Base-by-base conservation (phyloP, 2,888 invertebrate species). In the Cheiracanthium punctorium region DNA sequence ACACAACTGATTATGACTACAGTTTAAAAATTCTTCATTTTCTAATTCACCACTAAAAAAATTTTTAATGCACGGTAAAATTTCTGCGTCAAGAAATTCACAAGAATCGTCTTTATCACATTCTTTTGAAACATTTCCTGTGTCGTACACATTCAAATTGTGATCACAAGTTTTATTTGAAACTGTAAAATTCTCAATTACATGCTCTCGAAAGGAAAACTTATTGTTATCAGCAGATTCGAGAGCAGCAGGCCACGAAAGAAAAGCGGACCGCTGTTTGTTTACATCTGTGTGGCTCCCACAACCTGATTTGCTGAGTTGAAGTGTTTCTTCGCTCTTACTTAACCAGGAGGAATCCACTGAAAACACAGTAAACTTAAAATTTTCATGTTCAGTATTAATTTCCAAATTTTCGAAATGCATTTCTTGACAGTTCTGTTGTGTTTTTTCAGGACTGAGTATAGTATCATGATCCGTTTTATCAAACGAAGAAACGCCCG, bases 401-500 rank as follows among this genome's bases (percentile, higher is more conserved):
- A 7, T 58, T 58, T 20, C 58, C n/a, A 4, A 7, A 24, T 74
- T 37, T 73, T 84, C 52, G 29, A 72, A 48, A 29, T 67, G 77
- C 73, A 80, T 85, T 37, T 43, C 79, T 71, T 72, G 67, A 52
- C 65, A 33, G 28, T 52, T 79, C 28, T 52, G 48, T 28, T 24
- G 48, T 30, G 20, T 41, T 65, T 72, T 24, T 24, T 43, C 17
- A 37, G 33, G 28, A 41, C 58, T 33, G 70, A 67, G 72, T 48
- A 32, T 77, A n/a, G 48, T 77, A 72, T 67, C 82, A 84, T 84
- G 24, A 37, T 74, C 84, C 41, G 33, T n/a, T 65, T 82, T 41
- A 82, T 70, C 48, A 12, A 58, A 52, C n/a, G 20, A 10, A 64
- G 65, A 30, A 64, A 58, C 30, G 48, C 41, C 71, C 24, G 75